Conservation (phyloP, 2,888 invertebrate genomes). For the Cryptus armator region DNA sequence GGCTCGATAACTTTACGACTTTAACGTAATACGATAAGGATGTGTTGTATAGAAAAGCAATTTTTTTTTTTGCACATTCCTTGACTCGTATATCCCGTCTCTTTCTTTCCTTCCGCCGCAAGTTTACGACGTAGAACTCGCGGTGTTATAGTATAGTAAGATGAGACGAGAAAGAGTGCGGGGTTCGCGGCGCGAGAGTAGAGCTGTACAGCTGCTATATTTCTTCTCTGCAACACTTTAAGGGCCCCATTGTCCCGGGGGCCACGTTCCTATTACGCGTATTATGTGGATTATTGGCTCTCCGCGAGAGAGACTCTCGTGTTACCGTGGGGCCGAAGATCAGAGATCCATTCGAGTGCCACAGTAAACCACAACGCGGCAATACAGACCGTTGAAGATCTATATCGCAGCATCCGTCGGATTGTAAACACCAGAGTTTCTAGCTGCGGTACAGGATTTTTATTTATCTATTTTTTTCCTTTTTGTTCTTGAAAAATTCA, state of each 20-base stretch:
- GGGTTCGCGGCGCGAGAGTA: not conserved
- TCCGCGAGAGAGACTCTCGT: constrained; percentile 60
- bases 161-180: constrained; percentile 53
- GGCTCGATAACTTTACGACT: constrained; percentile 71
- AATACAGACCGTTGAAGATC: constrained; percentile 24
- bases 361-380: constrained; percentile 52
- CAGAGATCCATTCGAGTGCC: constrained; percentile 45
- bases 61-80: constrained; percentile 64
- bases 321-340: constrained; percentile 66
- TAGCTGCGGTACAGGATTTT: not conserved
- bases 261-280: constrained; percentile 70
- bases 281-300: constrained; percentile 72
- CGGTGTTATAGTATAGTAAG: constrained; percentile 49
- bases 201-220: constrained; percentile 62
- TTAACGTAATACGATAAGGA: constrained; percentile 63
- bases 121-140: constrained; percentile 58
- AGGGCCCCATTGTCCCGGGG: constrained; percentile 70
- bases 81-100: constrained; percentile 47
- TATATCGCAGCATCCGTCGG: constrained; percentile 71
- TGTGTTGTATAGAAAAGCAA: constrained; percentile 57
- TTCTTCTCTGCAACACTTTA: constrained; percentile 68
- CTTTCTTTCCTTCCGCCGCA: constrained; percentile 63
- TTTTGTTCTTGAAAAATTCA: not conserved
- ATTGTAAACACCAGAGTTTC: constrained; percentile 78
- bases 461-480: not conserved